Conservation (phyloP, 2,113 vertebrate species). For the Haplochromis vanheusdeni region DNA sequence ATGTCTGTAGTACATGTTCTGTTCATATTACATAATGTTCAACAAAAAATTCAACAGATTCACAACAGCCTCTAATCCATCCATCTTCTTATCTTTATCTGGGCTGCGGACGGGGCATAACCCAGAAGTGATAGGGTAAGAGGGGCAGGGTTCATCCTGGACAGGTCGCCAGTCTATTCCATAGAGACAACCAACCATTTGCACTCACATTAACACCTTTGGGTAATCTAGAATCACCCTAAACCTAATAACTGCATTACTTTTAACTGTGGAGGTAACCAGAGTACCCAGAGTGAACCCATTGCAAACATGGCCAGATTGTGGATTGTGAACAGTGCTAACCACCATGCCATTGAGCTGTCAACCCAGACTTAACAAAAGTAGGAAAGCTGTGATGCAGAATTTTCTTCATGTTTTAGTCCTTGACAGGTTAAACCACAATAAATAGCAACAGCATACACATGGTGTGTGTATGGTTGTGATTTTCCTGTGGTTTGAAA, state of each 20-base stretch:
- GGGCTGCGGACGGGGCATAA: neutral
- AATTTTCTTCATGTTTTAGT: neutral
- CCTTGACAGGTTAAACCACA: neutral
- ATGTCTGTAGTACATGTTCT: neutral
- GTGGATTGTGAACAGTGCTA: neutral
- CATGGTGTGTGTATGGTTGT: neutral
- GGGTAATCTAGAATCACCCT: neutral
- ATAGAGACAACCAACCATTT: neutral
- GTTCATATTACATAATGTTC: neutral
- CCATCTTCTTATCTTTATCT: neutral
- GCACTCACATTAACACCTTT: neutral
- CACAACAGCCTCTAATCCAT: neutral
- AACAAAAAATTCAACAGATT: neutral
- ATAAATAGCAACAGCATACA: neutral
- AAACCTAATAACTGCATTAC: neutral
- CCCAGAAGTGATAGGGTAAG: neutral
- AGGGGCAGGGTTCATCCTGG: neutral
- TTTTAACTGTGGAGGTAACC: neutral
- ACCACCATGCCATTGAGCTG: neutral
- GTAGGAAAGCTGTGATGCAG: neutral
- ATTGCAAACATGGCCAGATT: neutral
- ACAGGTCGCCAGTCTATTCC: rapidly evolving
- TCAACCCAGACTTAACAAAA: neutral
- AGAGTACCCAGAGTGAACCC: neutral
- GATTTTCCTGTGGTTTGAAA: neutral